Conservation (phyloP, 2,797 vertebrate genomes). For the Ctenosaura bakeri region DNA sequence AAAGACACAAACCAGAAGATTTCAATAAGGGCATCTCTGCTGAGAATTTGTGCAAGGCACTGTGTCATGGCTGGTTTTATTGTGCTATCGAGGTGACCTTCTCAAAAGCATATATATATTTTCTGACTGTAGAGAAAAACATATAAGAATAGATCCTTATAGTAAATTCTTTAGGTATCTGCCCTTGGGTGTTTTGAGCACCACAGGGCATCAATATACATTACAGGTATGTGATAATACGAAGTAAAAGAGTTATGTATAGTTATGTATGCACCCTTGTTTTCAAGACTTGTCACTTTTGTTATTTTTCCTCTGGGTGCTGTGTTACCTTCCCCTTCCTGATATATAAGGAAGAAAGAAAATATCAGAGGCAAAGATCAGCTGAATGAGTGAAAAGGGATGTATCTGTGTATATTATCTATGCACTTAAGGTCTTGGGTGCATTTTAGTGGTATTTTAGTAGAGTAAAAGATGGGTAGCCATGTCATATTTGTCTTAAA, state of each 20-base stretch:
- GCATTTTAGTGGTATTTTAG: neutral
- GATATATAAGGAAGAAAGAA: conserved; percentile 36
- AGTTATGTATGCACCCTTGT: conserved; percentile 33
- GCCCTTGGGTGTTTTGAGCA: conserved; percentile 27
- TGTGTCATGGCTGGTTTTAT: conserved; percentile 23
- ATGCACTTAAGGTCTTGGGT: too few relatives aligned
- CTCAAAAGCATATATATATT: conserved; percentile 19
- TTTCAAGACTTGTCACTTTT: conserved; percentile 28
- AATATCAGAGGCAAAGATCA: conserved; percentile 25
- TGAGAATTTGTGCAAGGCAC: conserved; percentile 10
- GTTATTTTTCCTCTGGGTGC: conserved; percentile 26
- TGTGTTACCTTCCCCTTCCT: neutral
- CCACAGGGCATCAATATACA: neutral
- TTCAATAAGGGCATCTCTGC: conserved; percentile 9
- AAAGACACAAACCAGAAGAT: conserved; percentile 8
- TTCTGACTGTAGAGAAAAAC: conserved; percentile 27
- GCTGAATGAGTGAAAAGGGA: conserved; percentile 26
- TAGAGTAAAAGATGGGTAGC: fast-evolving
- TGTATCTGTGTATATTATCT: too few relatives aligned
- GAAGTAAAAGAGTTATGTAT: neutral
- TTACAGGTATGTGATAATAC: neutral
- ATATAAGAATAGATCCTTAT: conserved; percentile 27
- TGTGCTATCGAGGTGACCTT: conserved; percentile 51
- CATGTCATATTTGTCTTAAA: neutral
- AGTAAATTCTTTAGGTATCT: neutral